Evolutionary conservation across 2,888 invertebrate genomes (phyloP).

Genomic region (Bembecia ichneumoniformis): DNA sequence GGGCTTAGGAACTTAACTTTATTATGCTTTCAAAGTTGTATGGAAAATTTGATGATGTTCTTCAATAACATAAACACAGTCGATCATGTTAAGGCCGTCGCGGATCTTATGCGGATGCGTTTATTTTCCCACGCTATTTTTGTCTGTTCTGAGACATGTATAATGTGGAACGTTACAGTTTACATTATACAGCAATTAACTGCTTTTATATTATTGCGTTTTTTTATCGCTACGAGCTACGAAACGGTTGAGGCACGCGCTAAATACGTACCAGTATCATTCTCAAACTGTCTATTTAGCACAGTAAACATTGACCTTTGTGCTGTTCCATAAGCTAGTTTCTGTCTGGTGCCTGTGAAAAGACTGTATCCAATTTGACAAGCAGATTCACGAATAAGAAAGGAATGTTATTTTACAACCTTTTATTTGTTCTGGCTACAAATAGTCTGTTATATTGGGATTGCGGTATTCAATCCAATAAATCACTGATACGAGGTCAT

Average conservation of each 20-base stretch:
- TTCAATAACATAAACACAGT: not conserved
- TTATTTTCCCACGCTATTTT: constrained; percentile 46
- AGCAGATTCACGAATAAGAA: too few species aligned
- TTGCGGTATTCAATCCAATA: too few species aligned
- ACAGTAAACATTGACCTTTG: too few species aligned
- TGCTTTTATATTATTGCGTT: constrained; percentile 50
- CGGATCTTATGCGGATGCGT: constrained; percentile 8
- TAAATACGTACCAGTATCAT: not conserved
- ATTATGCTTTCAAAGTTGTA: not conserved
- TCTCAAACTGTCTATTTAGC: not conserved
- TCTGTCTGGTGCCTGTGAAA: too few species aligned
- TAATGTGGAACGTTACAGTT: constrained; percentile 49
- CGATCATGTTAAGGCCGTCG: constrained; percentile 4
- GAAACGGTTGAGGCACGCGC: constrained; percentile 8
- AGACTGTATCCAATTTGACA: too few species aligned
- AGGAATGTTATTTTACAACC: too few species aligned
- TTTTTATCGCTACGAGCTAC: constrained; percentile 34
- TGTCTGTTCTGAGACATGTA: constrained; percentile 44
- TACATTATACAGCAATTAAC: constrained; percentile 56
- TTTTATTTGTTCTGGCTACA: too few species aligned
- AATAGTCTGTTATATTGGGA: too few species aligned
- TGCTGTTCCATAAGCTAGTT: too few species aligned
- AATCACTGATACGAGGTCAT: too few species aligned
- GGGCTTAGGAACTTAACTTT: not conserved
- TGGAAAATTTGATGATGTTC: not conserved